A percentile compares a stretch with the other conserved stretches of the same genome.
phyloP scores from a whole-genome alignment of 2,797 vertebrate species.

The Hyperoplus lanceolatus region DNA sequence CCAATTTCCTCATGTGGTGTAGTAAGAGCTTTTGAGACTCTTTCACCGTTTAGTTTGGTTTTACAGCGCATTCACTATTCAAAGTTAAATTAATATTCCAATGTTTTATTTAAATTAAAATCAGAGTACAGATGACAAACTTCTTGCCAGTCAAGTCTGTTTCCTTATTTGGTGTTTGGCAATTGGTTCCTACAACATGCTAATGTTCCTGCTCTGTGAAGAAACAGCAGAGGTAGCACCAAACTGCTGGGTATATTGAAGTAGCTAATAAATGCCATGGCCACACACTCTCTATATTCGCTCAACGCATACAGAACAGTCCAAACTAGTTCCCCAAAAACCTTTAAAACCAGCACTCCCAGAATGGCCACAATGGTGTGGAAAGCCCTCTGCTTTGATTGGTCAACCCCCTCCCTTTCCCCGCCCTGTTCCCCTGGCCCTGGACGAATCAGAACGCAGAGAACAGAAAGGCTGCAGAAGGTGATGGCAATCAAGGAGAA shows the following conservation, averaged over 20 bases:
- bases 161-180: background rate
- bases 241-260: constrained; percentile 22
- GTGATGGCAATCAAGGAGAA: background rate
- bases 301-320: fast-evolving
- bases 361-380: constrained; percentile 31
- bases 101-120: too few species aligned
- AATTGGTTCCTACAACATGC: background rate
- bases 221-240: constrained; percentile 50
- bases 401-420: background rate
- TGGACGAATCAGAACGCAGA: constrained; percentile 37
- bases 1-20: too few species aligned
- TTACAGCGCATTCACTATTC: too few species aligned
- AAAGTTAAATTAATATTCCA: too few species aligned
- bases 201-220: constrained; percentile 18
- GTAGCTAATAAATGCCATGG: fast-evolving
- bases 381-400: constrained; percentile 39
- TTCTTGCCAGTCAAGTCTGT: background rate
- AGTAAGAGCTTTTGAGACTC: too few species aligned
- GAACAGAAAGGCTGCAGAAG: constrained; percentile 49
- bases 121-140: too few species aligned
- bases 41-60: too few species aligned
- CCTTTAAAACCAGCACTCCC: background rate
- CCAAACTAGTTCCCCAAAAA: background rate
- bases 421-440: constrained; percentile 30
- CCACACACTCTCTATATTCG: fast-evolving